Conservation (phyloP, 2,888 invertebrate genomes). For the Polyommatus icarus region DNA sequence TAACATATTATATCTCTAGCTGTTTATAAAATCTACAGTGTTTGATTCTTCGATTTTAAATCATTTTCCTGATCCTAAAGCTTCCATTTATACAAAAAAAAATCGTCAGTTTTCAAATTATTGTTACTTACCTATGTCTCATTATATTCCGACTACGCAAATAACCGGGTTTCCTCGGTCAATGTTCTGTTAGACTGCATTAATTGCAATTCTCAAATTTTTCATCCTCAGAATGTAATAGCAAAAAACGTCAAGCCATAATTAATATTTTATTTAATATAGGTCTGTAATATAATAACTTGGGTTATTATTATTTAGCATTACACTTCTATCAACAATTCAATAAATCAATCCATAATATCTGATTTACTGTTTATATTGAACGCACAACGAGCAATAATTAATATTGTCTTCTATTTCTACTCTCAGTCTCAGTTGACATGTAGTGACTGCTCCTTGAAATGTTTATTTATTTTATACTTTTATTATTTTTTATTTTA, state of each 20-base stretch:
- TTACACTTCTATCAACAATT: background rate
- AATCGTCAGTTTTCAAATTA: too few relatives aligned
- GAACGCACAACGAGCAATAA: background rate
- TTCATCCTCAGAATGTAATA: too few relatives aligned
- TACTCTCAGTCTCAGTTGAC: background rate
- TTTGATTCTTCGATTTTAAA: too few relatives aligned
- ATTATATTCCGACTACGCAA: too few relatives aligned
- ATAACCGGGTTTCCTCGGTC: too few relatives aligned
- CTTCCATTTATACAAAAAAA: too few relatives aligned
- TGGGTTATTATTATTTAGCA: background rate
- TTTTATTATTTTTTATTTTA: slow-evolving; percentile 27
- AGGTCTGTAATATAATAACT: background rate
- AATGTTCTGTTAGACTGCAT: too few relatives aligned
- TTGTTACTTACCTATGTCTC: too few relatives aligned
- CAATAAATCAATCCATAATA: slow-evolving; percentile 8
- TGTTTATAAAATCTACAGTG: too few relatives aligned
- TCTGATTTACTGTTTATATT: background rate
- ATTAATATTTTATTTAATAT: slow-evolving; percentile 6
- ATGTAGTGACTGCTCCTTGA: background rate
- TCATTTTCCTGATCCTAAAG: too few relatives aligned
- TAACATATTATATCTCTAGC: too few relatives aligned
- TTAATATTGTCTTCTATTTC: background rate
- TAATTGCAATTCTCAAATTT: too few relatives aligned
- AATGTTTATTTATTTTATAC: background rate
- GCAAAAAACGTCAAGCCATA: background rate